phyloP scores from a whole-genome alignment of 1,140 invertebrate genomes.

The Elysia chlorotica region DNA sequence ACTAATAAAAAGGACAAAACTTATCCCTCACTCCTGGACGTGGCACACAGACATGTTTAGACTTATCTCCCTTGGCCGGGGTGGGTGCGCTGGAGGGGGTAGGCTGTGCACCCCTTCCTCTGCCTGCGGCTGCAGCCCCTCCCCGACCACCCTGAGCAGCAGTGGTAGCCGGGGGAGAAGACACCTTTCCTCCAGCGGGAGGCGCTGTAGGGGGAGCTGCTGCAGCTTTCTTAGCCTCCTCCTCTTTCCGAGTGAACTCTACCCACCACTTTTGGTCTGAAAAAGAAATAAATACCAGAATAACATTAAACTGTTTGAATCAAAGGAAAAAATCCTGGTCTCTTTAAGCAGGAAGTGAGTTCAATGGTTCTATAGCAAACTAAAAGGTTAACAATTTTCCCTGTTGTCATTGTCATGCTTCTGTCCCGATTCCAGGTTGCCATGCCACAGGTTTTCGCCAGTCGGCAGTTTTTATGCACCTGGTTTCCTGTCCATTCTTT shows the following conservation, averaged over 20 bases:
- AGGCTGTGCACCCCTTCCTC: conserved; percentile 16
- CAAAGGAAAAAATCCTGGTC: too few relatives aligned
- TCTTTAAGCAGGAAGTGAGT: too few relatives aligned
- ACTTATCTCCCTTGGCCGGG: conserved; percentile 30
- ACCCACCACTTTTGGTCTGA: conserved; percentile 56
- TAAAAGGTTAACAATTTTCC: too few relatives aligned
- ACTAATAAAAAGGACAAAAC: too few relatives aligned
- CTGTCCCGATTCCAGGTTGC: too few relatives aligned
- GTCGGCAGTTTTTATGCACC: too few relatives aligned
- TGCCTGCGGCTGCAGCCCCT: conserved; percentile 24
- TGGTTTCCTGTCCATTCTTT: too few relatives aligned
- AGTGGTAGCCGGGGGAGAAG: conserved; percentile 26
- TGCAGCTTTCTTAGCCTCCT: conserved; percentile 33
- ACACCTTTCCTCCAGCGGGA: conserved; percentile 27
- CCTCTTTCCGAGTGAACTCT: conserved; percentile 40
- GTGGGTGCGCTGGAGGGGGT: conserved; percentile 1
- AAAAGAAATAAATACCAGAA: too few relatives aligned
- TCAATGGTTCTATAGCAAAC: too few relatives aligned
- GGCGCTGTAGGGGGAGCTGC: conserved; percentile 7
- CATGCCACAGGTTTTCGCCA: too few relatives aligned
- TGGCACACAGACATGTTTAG: conserved; percentile 7
- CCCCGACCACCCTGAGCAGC: conserved; percentile 32
- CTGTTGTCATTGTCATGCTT: too few relatives aligned
- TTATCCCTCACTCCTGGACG: background rate
- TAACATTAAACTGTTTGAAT: too few relatives aligned